Evolutionary conservation across 2,113 vertebrate genomes (phyloP).

Genomic region (Aphyosemion australe): DNA sequence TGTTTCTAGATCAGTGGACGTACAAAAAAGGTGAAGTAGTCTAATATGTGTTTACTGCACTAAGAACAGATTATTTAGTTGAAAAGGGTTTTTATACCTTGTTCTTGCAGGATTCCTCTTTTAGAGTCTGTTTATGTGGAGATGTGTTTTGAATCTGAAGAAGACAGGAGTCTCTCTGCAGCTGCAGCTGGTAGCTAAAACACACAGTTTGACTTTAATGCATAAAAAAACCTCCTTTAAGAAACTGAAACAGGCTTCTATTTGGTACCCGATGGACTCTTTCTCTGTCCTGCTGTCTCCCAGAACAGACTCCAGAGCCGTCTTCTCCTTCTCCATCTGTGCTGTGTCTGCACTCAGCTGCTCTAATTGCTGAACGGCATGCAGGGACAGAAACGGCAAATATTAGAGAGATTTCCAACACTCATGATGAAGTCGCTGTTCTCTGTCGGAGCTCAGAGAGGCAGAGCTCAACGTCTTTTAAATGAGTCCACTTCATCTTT

Average conservation of each 20-base stretch:
- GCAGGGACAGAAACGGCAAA: slow-evolving; percentile 52
- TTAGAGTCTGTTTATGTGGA: slow-evolving; percentile 4
- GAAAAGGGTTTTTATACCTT: slow-evolving; percentile 18
- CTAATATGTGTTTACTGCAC: no score
- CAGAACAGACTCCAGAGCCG: slow-evolving; percentile 29
- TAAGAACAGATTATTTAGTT: background rate
- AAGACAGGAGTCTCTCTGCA: slow-evolving; percentile 46
- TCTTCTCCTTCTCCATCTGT: slow-evolving; percentile 55
- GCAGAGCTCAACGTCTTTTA: slow-evolving; percentile 56
- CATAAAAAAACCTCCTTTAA: no score
- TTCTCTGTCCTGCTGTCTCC: slow-evolving; percentile 48
- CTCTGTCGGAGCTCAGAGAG: slow-evolving; percentile 57
- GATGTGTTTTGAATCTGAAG: slow-evolving; percentile 28
- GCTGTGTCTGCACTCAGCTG: slow-evolving; percentile 26
- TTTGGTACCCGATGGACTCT: slow-evolving; percentile 67
- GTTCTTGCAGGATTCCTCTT: slow-evolving; percentile 3
- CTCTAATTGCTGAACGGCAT: slow-evolving; percentile 35
- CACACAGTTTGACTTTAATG: slow-evolving; percentile 6
- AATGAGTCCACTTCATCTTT: slow-evolving; percentile 55
- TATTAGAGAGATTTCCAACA: background rate
- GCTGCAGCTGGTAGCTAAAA: slow-evolving; percentile 48
- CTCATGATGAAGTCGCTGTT: slow-evolving; percentile 1
- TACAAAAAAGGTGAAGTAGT: background rate
- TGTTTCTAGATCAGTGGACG: slow-evolving; percentile 27
- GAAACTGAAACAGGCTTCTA: background rate